A percentile compares a stretch with the other conserved stretches of the same genome.
phyloP scores from a whole-genome alignment of 2,888 invertebrate species.

The Orchesella flavescens region DNA sequence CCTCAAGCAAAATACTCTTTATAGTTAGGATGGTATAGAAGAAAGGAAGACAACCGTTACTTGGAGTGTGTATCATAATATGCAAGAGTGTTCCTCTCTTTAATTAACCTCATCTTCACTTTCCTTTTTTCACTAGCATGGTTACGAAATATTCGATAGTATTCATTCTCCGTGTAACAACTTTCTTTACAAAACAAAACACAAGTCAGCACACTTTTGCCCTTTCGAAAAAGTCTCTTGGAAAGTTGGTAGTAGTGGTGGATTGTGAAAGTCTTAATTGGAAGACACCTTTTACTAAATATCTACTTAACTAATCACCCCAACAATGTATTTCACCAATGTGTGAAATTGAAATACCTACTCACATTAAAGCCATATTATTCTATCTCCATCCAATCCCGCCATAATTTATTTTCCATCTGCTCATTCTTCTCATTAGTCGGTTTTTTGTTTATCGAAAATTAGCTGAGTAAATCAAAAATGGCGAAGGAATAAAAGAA shows the following conservation, averaged over 20 bases:
- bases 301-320: too few relatives aligned
- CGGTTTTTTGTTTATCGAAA: conserved; percentile 19
- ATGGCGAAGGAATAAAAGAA: not conserved
- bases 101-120: conserved; percentile 32
- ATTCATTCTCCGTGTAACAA: not conserved
- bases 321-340: not conserved
- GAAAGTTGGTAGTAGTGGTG: not conserved
- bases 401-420: not conserved
- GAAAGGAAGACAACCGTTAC: not conserved
- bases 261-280: too few relatives aligned
- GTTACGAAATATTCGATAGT: not conserved
- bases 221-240: not conserved
- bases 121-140: not conserved
- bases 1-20: not conserved
- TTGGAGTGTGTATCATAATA: not conserved
- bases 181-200: not conserved
- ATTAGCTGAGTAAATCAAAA: conserved; percentile 55
- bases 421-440: conserved; percentile 27
- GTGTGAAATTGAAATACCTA: not conserved
- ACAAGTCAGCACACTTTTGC: not conserved
- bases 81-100: not conserved
- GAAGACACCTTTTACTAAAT: too few relatives aligned
- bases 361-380: not conserved
- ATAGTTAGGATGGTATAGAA: not conserved
- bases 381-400: not conserved